These are phyloP conservation scores for Hyperoplus lanceolatus DNA, from an alignment of 2,797 vertebrate species.

Conservation along the genomic window DNA sequence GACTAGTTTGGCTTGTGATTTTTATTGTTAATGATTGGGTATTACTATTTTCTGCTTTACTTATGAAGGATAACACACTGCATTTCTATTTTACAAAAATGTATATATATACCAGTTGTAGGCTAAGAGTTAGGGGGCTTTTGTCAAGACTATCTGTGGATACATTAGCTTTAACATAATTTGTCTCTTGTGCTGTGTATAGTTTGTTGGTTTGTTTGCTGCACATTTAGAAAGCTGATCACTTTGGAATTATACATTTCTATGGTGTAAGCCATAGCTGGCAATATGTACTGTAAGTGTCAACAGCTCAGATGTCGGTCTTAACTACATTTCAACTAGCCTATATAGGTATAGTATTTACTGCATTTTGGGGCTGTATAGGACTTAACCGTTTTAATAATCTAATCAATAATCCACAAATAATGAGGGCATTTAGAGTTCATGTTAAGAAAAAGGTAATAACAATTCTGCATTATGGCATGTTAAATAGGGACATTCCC, in stretches of 20 bases:
- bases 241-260: background rate
- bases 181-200: background rate
- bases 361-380: background rate
- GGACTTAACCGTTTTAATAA: background rate
- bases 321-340: background rate
- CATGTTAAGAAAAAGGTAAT: background rate
- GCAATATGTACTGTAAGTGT: background rate
- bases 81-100: too few relatives aligned
- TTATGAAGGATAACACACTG: background rate
- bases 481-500: background rate
- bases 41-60: background rate
- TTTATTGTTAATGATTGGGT: background rate
- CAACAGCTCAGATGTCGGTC: background rate
- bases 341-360: background rate
- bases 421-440: background rate
- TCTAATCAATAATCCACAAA: background rate
- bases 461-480: background rate
- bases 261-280: background rate
- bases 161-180: background rate
- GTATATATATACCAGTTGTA: too few relatives aligned
- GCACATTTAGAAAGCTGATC: background rate
- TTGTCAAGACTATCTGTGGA: background rate
- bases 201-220: background rate
- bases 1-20: background rate
- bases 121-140: background rate